phyloP scores from a whole-genome alignment of 1,140 invertebrate species.

The Scaptomyza graminum region DNA sequence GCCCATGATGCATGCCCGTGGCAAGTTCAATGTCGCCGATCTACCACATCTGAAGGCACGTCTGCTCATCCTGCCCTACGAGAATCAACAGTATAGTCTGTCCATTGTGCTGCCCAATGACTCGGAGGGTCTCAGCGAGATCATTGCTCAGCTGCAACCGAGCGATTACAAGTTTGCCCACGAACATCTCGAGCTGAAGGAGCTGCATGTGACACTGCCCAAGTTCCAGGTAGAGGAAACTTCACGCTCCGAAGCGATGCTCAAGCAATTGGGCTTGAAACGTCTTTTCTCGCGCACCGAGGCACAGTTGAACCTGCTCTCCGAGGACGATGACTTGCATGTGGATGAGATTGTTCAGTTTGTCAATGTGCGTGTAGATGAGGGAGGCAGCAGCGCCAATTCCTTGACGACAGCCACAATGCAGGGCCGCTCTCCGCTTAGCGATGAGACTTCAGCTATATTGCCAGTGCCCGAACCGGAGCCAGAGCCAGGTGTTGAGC shows the following conservation, averaged over 20 bases:
- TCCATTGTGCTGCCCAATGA: constrained; percentile 85
- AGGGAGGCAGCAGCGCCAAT: constrained; percentile 75
- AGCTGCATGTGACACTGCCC: constrained; percentile 71
- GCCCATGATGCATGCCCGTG: constrained; percentile 85
- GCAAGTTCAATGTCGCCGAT: constrained; percentile 85
- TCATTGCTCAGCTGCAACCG: constrained; percentile 69
- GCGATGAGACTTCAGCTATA: constrained; percentile 18
- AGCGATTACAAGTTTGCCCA: constrained; percentile 59
- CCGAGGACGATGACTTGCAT: constrained; percentile 84
- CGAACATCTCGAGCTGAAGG: constrained; percentile 37
- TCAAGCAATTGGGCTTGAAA: constrained; percentile 85
- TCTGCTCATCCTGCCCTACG: constrained; percentile 86
- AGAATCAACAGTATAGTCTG: constrained; percentile 86
- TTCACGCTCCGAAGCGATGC: constrained; percentile 73
- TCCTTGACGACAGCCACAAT: constrained; percentile 59
- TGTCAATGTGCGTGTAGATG: constrained; percentile 86
- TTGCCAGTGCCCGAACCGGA: constrained; percentile 60
- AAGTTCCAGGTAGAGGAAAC: constrained; percentile 80
- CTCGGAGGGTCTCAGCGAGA: constrained; percentile 84
- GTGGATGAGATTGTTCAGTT: constrained; percentile 87
- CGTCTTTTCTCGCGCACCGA: constrained; percentile 86
- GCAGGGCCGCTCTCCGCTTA: constrained; percentile 48
- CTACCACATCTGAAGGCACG: constrained; percentile 85
- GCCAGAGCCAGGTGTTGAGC: constrained; percentile 68
- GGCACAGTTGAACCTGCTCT: constrained; percentile 85